A percentile compares a stretch with the other conserved stretches of the same genome.
phyloP scores from a whole-genome alignment of 2,113 vertebrate species.

The Scolopax mira region DNA sequence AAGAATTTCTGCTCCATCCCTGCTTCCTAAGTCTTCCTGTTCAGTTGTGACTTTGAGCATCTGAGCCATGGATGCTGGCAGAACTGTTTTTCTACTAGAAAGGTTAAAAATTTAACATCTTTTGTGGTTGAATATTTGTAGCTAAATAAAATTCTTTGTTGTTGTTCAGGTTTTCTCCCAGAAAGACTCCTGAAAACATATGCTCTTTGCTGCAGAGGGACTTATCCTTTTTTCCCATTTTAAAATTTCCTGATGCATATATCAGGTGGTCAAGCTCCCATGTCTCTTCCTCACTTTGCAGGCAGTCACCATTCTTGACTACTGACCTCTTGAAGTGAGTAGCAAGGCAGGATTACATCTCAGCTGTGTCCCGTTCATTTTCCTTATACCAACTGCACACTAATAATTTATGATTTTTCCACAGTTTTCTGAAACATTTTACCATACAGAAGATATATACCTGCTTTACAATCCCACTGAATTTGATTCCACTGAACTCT shows the following conservation, averaged over 20 bases:
- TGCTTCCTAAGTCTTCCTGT: not conserved
- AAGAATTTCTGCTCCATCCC: not conserved
- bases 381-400: not conserved
- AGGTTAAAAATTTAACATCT: not conserved
- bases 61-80: not conserved
- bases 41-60: not conserved
- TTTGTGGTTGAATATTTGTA: not conserved
- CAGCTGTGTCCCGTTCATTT: not conserved
- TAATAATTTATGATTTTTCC: not conserved
- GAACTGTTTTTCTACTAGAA: not conserved
- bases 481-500: not conserved
- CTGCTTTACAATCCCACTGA: not conserved
- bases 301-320: not conserved
- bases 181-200: not conserved
- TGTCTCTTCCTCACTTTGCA: not conserved
- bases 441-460: not conserved
- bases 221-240: not conserved
- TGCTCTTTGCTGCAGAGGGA: not conserved
- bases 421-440: not conserved
- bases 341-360: not conserved
- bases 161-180: not conserved
- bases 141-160: not conserved
- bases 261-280: not conserved
- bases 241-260: not conserved
- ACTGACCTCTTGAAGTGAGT: not conserved